Evolutionary conservation across 2,888 invertebrate genomes (phyloP), one percentile per base, ranked within the genome.

Genomic region (Sepiola atlantica): DNA sequence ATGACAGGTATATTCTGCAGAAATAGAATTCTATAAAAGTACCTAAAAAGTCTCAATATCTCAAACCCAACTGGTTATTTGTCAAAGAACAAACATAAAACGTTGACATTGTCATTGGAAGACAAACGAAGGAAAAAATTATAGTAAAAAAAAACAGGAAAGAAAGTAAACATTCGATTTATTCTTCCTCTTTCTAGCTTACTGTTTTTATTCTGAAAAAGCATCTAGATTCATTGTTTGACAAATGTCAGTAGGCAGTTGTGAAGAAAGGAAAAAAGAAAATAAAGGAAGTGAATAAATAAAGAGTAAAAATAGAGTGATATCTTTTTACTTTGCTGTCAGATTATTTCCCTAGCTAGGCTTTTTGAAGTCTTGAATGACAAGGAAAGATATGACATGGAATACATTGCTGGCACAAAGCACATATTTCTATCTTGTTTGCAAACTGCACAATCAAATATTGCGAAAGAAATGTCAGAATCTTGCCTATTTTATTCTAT

Each of bases 11-110:
- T n/a, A 77, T 32, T 77, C 77, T 77, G n/a, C 32, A 32, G 10
- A 77, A 77, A 77, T 77, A 77, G 77, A 77, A 77, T 77, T 77
- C 77, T 77, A 77, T 77, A 77, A 77, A 77, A 77, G 77, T 77
- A 77, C 77, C 77, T 32, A 18, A 77, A 77, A 77, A 77, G 77
- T 77, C 16, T 77, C n/a, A 32, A 14, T 77, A 77, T 77, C 77
- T 32, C n/a, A 77, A n/a, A 77, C 77, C 77, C 77, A 77, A 77
- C 77, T 77, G n/a, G 77, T 77, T 77, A 77, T 77, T 77, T 77
- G 77, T 77, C 77, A 77, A 77, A 32, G 77, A 12, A 77, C 77
- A 77, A 77, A 77, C 77, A 77, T 77, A 77, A 77, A n/a, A 61
- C 8, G 61, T 61, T 61, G 61, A 77, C 77, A 77, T 77, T 77